These are phyloP conservation scores for Stictonetta naevosa DNA, from an alignment of 2,113 vertebrate species.

Conservation along the genomic window DNA sequence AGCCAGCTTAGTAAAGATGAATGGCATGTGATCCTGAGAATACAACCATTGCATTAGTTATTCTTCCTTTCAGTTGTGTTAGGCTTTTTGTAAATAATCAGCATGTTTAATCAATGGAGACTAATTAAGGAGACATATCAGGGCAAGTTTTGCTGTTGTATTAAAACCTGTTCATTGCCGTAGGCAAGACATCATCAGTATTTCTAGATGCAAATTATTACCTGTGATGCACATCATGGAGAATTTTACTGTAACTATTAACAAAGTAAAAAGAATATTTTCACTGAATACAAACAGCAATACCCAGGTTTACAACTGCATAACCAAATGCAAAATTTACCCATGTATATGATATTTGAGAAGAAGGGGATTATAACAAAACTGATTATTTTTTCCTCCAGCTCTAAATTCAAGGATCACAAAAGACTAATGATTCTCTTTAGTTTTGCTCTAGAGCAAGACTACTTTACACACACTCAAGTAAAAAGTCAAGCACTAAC, in stretches of 20 bases:
- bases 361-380: not conserved
- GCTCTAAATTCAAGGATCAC: not conserved
- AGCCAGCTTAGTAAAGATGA: constrained; percentile 17
- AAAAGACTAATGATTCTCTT: not conserved
- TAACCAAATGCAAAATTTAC: not conserved
- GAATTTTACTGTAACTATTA: constrained; percentile 1
- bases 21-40: constrained; percentile 22
- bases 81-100: constrained; percentile 49
- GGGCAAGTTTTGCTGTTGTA: not conserved
- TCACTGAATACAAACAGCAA: not conserved
- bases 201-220: constrained; percentile 19
- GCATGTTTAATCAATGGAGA: constrained; percentile 38
- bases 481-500: not conserved
- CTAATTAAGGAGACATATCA: constrained; percentile 29
- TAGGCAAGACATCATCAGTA: not conserved
- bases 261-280: not conserved
- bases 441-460: not conserved
- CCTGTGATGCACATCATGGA: not conserved
- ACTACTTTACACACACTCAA: not conserved
- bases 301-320: not conserved
- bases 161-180: constrained; percentile 33
- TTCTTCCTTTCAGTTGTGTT: not conserved
- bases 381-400: not conserved
- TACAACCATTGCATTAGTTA: constrained; percentile 31
- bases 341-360: not conserved